Conservation (phyloP, 2,888 invertebrate genomes). For the Barypeithes pellucidus region DNA sequence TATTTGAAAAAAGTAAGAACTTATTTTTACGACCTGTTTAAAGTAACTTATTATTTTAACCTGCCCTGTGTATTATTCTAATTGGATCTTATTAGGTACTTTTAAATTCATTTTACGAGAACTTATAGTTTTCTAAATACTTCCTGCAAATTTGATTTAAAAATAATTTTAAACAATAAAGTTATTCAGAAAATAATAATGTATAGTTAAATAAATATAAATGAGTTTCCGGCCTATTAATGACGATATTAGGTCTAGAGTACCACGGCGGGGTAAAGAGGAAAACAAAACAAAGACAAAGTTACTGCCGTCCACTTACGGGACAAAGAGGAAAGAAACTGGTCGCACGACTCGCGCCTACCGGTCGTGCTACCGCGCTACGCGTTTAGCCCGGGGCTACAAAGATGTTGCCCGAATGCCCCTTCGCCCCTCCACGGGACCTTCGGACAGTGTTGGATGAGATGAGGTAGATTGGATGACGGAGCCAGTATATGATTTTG, state of each 20-base stretch:
- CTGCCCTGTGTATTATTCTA: too few relatives aligned
- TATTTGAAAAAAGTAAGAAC: too few relatives aligned
- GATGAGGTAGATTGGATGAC: constrained; percentile 28
- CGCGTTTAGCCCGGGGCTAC: constrained; percentile 58
- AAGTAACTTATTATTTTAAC: too few relatives aligned
- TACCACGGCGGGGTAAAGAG: constrained; percentile 34
- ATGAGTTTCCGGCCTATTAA: constrained; percentile 32
- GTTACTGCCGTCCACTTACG: constrained; percentile 32
- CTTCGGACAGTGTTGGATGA: constrained; percentile 38
- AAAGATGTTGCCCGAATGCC: constrained; percentile 51
- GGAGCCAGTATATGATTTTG: constrained; percentile 40
- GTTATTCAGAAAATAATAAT: too few relatives aligned
- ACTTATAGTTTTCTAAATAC: too few relatives aligned
- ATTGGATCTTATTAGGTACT: too few relatives aligned
- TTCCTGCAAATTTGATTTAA: too few relatives aligned
- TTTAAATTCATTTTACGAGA: too few relatives aligned
- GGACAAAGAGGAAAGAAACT: constrained; percentile 45
- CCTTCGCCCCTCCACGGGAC: constrained; percentile 40
- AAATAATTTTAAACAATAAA: too few relatives aligned
- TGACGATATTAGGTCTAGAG: constrained; percentile 37
- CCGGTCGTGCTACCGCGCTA: constrained; percentile 75
- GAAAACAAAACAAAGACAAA: constrained; percentile 41
- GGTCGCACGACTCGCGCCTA: constrained; percentile 67
- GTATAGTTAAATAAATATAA: too few relatives aligned
- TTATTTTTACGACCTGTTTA: too few relatives aligned